Base-by-base conservation (phyloP, 2,888 invertebrate genomes). In the Macaria liturata region DNA sequence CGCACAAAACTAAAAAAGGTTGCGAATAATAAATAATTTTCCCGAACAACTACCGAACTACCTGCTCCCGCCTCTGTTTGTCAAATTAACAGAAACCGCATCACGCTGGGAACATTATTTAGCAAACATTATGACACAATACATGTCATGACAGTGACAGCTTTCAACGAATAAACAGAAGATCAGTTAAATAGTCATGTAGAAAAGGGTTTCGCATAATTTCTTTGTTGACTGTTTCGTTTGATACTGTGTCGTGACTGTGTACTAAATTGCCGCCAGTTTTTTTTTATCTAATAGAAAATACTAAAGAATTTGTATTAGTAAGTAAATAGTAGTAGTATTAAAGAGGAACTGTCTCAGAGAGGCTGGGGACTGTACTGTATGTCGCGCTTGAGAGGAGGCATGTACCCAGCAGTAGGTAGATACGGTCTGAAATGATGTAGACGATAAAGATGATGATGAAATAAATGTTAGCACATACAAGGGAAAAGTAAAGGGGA, bases 71-170 rank as follows among this genome's bases (percentile, higher is more conserved):
- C 53, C 44, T 47, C 48, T 45, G 9, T 46, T 49, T 54, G 31
- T 20, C 30, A 44, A 51, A 46, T 45, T 34, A 7, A 57, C 54
- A 59, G 52, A 59, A 71, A 50, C 37, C 42, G 46, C 65, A 59
- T 59, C 86, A 75, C 69, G 80, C 86, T 83, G 85, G 49, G 83
- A 64, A 62, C 61, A 74, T 75, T 76, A 83, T 75, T 75, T 66
- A 69, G 57, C 75, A 80, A 84, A 84, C 76, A 81, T 80, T 83
- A 75, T 79, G 76, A 78, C 76, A 77, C 75, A 80, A 81, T 74
- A 67, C 69, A 69, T 68, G 68, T 76, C 70, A 76, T 80, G n/a
- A n/a, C 72, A 79, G 76, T 72, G 76, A 74, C 69, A 66, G 73
- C 68, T 72, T 77, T 76, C 64, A 71, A 71, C 71, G 74, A 79